These are phyloP conservation scores for Nematopogon swammerdamellus DNA, from an alignment of 2,888 invertebrate species.

Conservation along the genomic window DNA sequence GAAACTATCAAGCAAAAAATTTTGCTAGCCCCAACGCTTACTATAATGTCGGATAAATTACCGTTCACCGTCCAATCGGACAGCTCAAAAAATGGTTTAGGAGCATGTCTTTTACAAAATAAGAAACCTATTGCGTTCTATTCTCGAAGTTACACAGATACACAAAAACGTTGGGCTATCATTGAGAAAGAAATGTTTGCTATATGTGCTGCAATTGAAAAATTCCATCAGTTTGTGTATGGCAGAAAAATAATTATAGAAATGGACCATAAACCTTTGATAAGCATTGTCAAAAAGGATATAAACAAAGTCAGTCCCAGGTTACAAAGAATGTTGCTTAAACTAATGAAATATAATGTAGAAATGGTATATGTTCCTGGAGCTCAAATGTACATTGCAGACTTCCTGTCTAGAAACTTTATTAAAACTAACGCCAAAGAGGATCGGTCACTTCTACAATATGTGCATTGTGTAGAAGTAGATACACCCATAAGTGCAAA, in stretches of 20 bases:
- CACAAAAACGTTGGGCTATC: constrained; percentile 13
- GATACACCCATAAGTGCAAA: no score
- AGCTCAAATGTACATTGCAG: constrained; percentile 11
- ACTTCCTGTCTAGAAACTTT: background rate
- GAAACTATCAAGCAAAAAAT: constrained; percentile 1
- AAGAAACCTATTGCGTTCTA: constrained; percentile 14
- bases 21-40: constrained; percentile 1
- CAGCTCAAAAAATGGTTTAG: constrained; percentile 13
- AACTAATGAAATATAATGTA: constrained; percentile 13
- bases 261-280: constrained; percentile 13
- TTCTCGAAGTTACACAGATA: constrained; percentile 15
- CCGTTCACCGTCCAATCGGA: constrained; percentile 5
- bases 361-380: constrained; percentile 12
- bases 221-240: constrained; percentile 14
- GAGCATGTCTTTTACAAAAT: constrained; percentile 11
- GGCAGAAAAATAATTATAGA: constrained; percentile 10
- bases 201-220: constrained; percentile 9
- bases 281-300: constrained; percentile 13
- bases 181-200: constrained; percentile 15
- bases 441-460: no score
- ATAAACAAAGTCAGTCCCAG: constrained; percentile 11
- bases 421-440: no score
- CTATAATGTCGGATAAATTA: constrained; percentile 1
- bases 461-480: no score
- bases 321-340: constrained; percentile 15